Conservation (phyloP, 64 coral and sea anemone species). For the Cladopsammia gracilis region DNA sequence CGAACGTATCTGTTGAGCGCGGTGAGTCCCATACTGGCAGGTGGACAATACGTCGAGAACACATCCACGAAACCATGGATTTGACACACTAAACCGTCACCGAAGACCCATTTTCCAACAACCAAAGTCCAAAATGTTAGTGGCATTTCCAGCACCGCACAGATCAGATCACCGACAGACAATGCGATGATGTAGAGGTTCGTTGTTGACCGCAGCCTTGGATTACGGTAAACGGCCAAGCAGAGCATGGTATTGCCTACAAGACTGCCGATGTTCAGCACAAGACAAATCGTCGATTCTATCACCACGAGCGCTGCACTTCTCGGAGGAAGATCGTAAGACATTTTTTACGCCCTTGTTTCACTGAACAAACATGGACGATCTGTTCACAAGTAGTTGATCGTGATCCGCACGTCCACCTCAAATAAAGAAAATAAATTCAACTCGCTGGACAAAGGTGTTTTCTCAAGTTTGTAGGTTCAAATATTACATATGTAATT, state of each 20-base stretch:
- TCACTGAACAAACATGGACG: too few species aligned
- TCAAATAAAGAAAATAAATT: too few species aligned
- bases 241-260: conserved; percentile 3
- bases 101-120: conserved; percentile 60
- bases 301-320: not conserved
- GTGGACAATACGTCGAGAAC: conserved; percentile 64
- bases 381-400: too few species aligned
- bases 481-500: too few species aligned
- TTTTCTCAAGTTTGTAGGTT: too few species aligned
- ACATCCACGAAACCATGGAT: conserved; percentile 71
- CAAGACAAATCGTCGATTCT: conserved; percentile 24
- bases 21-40: conserved; percentile 58
- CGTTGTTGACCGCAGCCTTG: conserved; percentile 11
- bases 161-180: conserved; percentile 1
- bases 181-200: conserved; percentile 28
- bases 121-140: conserved; percentile 11
- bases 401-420: too few species aligned
- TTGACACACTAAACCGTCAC: conserved; percentile 36
- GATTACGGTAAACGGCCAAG: conserved; percentile 6
- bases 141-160: not conserved
- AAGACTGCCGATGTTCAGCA: not conserved
- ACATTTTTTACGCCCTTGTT: not conserved
- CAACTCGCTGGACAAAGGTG: too few species aligned
- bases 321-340: conserved; percentile 18
- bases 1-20: conserved; percentile 79